Evolutionary conservation across 2,113 vertebrate species (phyloP).

Genomic region (Odocoileus hemionus): DNA sequence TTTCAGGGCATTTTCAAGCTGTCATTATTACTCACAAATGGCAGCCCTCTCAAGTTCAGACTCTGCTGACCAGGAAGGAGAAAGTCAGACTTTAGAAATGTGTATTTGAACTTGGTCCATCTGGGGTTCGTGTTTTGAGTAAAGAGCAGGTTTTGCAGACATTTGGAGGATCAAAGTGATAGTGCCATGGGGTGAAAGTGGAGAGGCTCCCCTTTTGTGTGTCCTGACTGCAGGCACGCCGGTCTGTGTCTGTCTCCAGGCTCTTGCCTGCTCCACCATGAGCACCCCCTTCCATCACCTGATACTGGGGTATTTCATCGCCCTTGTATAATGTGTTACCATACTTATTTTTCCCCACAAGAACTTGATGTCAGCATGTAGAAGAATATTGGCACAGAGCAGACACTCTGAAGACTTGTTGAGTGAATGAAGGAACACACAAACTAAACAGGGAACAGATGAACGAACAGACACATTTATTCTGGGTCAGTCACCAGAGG

Average conservation of each 20-base stretch:
- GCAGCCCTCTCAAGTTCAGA: not conserved
- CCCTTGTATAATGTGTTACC: not conserved
- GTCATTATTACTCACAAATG: not conserved
- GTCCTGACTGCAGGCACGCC: not conserved
- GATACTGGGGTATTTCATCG: not conserved
- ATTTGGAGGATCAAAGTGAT: not conserved
- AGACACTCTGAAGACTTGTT: not conserved
- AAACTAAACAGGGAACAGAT: not conserved
- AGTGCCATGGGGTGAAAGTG: not conserved
- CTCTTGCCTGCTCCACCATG: not conserved
- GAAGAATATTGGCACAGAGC: not conserved
- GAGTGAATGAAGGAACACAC: not conserved
- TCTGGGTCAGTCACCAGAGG: not conserved
- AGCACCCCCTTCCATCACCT: not conserved
- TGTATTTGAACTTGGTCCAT: not conserved
- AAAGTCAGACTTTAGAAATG: not conserved
- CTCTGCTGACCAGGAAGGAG: not conserved
- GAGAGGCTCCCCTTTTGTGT: accelerated
- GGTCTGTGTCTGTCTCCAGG: not conserved
- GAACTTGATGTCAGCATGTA: not conserved
- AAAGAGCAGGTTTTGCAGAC: not conserved
- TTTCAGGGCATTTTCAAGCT: not conserved
- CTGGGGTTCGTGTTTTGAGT: not conserved
- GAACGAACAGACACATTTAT: not conserved
- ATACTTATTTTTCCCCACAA: not conserved